phyloP scores from a whole-genome alignment of 2,113 vertebrate genomes.

The Mellivora capensis region DNA sequence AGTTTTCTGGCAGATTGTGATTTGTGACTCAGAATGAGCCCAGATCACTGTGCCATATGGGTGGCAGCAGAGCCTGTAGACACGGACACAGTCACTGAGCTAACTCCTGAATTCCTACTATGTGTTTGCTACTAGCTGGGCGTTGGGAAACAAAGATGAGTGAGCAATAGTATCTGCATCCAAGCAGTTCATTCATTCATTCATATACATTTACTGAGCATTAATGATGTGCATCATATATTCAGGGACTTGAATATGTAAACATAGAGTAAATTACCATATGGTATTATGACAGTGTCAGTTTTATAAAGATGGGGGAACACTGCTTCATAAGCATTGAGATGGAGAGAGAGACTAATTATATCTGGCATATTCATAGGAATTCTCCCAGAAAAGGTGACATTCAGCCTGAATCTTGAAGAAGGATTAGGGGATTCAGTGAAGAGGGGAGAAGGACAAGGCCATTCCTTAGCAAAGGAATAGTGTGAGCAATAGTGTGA shows the following conservation, averaged over 20 bases:
- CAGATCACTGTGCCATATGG: conserved; percentile 49
- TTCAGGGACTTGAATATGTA: background rate
- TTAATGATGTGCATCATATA: background rate
- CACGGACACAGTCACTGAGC: background rate
- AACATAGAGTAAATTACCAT: conserved; percentile 34
- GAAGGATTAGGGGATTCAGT: background rate
- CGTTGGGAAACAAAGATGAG: background rate
- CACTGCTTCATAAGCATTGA: background rate
- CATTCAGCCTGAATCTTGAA: background rate
- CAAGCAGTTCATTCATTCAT: background rate
- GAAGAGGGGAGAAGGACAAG: background rate
- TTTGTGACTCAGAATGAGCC: conserved; percentile 58
- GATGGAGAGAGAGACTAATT: background rate
- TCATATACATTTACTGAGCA: background rate
- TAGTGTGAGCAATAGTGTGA: background rate
- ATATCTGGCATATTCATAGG: background rate
- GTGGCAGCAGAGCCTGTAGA: background rate
- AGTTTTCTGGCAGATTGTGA: conserved; percentile 45
- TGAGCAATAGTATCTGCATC: background rate
- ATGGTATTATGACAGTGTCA: background rate
- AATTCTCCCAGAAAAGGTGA: background rate
- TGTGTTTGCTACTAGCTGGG: background rate
- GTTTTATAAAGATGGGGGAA: background rate
- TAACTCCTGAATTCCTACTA: conserved; percentile 42
- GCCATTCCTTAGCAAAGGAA: background rate